Conservation (phyloP, 1,140 invertebrate species). For the Zaprionus gabonicus region DNA sequence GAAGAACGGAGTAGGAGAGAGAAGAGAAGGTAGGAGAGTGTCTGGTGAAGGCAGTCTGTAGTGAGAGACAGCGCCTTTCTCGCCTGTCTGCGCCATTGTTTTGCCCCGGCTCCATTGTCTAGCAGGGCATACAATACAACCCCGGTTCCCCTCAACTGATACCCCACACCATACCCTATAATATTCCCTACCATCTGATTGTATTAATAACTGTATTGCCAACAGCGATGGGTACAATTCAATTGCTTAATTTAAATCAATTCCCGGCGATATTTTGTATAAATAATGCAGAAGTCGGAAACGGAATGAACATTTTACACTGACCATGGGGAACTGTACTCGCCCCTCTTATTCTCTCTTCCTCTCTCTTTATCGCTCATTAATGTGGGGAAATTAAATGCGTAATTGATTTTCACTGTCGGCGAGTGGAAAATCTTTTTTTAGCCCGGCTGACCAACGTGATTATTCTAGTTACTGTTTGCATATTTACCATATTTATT, state of each 20-base stretch:
- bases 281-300: constrained; percentile 24
- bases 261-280: constrained; percentile 31
- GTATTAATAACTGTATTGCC: constrained; percentile 55
- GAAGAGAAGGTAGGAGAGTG: not conserved
- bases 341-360: no score
- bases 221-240: constrained; percentile 22
- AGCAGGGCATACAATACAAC: constrained; percentile 29
- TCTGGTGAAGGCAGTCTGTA: not conserved
- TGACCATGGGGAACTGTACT: no score
- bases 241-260: constrained; percentile 70
- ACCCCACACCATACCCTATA: not conserved
- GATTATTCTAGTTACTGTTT: constrained; percentile 28
- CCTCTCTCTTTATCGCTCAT: not conserved
- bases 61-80: constrained; percentile 21
- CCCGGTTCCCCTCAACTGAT: not conserved
- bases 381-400: constrained; percentile 34
- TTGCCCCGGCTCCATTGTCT: constrained; percentile 41
- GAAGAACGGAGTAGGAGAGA: not conserved
- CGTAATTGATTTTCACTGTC: constrained; percentile 67
- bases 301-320: not conserved
- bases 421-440: constrained; percentile 29
- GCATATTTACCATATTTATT: constrained; percentile 13
- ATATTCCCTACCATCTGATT: not conserved
- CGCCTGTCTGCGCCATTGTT: constrained; percentile 28
- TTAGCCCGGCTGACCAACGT: constrained; percentile 3